A percentile compares a stretch with the other conserved stretches of the same genome.
phyloP scores from a whole-genome alignment of 2,888 invertebrate genomes.

The Drosophila affinis region DNA sequence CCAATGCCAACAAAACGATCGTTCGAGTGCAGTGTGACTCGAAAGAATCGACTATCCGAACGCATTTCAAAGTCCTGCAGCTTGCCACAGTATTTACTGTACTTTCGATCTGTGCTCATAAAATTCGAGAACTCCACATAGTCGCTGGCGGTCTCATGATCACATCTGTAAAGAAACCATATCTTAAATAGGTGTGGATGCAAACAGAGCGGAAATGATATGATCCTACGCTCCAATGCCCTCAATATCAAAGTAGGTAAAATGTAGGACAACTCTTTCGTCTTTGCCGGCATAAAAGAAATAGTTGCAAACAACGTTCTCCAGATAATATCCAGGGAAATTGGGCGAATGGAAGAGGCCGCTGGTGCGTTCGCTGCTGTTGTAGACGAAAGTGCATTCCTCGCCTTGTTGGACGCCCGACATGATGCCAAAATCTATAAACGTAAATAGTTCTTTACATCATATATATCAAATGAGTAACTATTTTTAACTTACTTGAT shows the following conservation, averaged over 20 bases:
- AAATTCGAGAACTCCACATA: conserved; percentile 98
- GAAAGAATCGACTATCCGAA: conserved; percentile 96
- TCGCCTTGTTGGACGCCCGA: conserved; percentile 91
- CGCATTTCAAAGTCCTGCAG: conserved; percentile 89
- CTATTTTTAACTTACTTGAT: conserved; percentile 89
- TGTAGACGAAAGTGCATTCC: conserved; percentile 94
- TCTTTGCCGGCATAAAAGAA: conserved; percentile 92
- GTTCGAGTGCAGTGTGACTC: conserved; percentile 97
- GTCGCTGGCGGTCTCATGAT: conserved; percentile 95
- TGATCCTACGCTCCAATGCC: conserved; percentile 94
- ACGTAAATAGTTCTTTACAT: neutral
- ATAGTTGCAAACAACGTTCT: conserved; percentile 95
- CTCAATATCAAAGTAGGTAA: conserved; percentile 96
- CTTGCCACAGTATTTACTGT: conserved; percentile 93
- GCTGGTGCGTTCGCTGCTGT: conserved; percentile 90
- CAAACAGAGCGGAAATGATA: conserved; percentile 80
- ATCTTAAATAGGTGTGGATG: neutral
- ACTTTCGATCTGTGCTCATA: conserved; percentile 94
- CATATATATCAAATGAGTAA: neutral
- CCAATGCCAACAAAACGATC: conserved; percentile 96
- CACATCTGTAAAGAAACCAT: conserved; percentile 87
- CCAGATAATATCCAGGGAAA: conserved; percentile 94
- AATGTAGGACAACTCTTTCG: conserved; percentile 92
- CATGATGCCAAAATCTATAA: conserved; percentile 94
- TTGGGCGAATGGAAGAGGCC: conserved; percentile 94